Conservation (phyloP, 2,113 vertebrate genomes). For the Apeltes quadracus region DNA sequence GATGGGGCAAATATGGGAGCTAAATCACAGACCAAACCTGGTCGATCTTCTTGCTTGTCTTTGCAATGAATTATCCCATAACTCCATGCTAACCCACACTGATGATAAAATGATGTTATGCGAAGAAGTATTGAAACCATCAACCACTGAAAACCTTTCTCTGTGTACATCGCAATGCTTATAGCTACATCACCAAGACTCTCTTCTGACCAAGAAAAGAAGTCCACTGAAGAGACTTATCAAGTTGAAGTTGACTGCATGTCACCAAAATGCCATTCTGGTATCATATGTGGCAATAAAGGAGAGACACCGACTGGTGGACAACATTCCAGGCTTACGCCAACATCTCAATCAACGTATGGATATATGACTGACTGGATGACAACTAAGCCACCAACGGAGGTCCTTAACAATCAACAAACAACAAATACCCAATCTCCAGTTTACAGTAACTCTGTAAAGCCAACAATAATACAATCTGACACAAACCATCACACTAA, state of each 20-base stretch:
- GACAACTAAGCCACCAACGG: conserved; percentile 21
- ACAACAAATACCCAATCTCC: conserved; percentile 21
- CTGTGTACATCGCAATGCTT: conserved; percentile 82
- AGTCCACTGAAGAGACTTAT: conserved; percentile 62
- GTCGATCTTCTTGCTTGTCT: conserved; percentile 82
- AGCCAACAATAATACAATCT: conserved; percentile 33
- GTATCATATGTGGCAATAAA: conserved; percentile 33
- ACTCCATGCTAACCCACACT: conserved; percentile 79
- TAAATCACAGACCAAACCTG: conserved; percentile 77
- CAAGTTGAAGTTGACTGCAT: conserved; percentile 56
- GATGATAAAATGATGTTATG: conserved; percentile 74
- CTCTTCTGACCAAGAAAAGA: conserved; percentile 71
- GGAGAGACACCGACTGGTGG: conserved; percentile 42
- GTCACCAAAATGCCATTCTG: conserved; percentile 56
- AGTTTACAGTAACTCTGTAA: conserved; percentile 28
- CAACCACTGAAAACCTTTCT: conserved; percentile 83
- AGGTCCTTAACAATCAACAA: conserved; percentile 32
- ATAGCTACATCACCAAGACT: conserved; percentile 77
- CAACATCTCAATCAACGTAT: conserved; percentile 48
- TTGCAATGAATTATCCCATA: conserved; percentile 80
- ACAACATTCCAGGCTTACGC: conserved; percentile 51
- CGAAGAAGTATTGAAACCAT: conserved; percentile 76
- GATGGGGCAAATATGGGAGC: conserved; percentile 48
- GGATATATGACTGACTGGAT: conserved; percentile 21
- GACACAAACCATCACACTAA: conserved; percentile 38